Conservation (phyloP, 2,113 vertebrate genomes). For the mouse (Mus musculus) region GRCm39 chr3:152847001-152847500, state of each 20-base stretch:
- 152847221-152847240: slow-evolving; percentile 83
- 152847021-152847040: slow-evolving; percentile 88
- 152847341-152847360: slow-evolving; percentile 70
- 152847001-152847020: slow-evolving; percentile 90
- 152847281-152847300: slow-evolving; percentile 72
- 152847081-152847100: slow-evolving; percentile 88
- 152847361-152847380: slow-evolving; percentile 64
- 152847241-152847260: slow-evolving; percentile 78
- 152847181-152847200: slow-evolving; percentile 77
- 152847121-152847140: slow-evolving; percentile 87
- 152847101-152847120: slow-evolving; percentile 87
- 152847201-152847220: slow-evolving; percentile 82
- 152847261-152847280: slow-evolving; percentile 78
- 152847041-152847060: slow-evolving; percentile 88
- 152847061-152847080: slow-evolving; percentile 87
- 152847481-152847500: background rate
- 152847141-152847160: slow-evolving; percentile 85
- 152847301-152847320: slow-evolving; percentile 66
- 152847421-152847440: slow-evolving; percentile 69
- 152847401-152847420: slow-evolving; percentile 64
- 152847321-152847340: slow-evolving; percentile 68
- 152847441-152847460: slow-evolving; percentile 71
- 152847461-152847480: slow-evolving; percentile 36
- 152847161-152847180: slow-evolving; percentile 78
- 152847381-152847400: slow-evolving; percentile 74